A percentile compares a stretch with the other conserved stretches of the same genome.
Conservation (phyloP, 2,888 invertebrate genomes). For the Catocala fraxini region DNA sequence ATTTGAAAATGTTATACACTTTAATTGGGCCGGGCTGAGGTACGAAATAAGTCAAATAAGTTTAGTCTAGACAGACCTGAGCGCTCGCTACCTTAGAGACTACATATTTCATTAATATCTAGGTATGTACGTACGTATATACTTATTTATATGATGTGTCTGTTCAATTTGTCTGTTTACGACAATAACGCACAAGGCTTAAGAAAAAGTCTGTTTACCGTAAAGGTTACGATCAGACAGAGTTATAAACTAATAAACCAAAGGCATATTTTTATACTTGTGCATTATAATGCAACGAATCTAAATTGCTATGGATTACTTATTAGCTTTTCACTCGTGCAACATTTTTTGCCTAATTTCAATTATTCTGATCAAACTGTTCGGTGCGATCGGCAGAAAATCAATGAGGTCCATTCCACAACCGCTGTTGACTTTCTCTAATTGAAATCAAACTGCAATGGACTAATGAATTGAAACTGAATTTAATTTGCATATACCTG, state of each 20-base stretch:
- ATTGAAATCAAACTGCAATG: conserved; percentile 77
- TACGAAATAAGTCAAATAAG: conserved; percentile 36
- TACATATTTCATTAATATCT: too few species aligned
- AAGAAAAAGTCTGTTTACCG: too few species aligned
- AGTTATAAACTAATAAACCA: too few species aligned
- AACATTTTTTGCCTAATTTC: conserved; percentile 19
- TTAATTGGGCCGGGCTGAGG: conserved; percentile 43
- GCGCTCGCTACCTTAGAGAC: too few species aligned
- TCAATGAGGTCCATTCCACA: conserved; percentile 63
- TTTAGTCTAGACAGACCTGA: not conserved
- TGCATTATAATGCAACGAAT: too few species aligned
- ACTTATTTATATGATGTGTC: too few species aligned
- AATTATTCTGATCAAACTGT: conserved; percentile 50
- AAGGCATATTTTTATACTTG: too few species aligned
- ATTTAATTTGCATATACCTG: conserved; percentile 48
- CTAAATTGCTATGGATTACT: not conserved
- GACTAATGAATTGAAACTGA: conserved; percentile 66
- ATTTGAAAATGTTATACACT: conserved; percentile 45
- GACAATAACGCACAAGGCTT: too few species aligned
- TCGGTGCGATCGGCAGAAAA: conserved; percentile 56
- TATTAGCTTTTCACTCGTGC: not conserved
- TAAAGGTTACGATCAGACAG: too few species aligned
- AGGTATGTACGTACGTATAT: too few species aligned
- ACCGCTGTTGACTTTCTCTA: conserved; percentile 75
- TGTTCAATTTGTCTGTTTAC: too few species aligned